Base-by-base conservation (phyloP, 2,888 invertebrate genomes). In the Augiades crinisus region DNA sequence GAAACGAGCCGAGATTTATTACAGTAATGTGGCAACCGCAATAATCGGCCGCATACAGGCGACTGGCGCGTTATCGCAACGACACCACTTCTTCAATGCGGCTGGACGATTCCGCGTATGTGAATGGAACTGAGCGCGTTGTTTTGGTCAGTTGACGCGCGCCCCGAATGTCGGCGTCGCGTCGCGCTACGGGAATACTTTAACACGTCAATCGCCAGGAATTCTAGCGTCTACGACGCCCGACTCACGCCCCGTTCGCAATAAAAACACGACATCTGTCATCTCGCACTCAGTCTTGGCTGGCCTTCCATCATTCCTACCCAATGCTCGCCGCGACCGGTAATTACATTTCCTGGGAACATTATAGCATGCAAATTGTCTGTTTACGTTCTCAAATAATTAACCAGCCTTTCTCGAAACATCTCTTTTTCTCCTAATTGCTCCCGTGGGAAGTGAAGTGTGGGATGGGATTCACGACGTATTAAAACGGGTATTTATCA, bases 51-150 rank as follows among this genome's bases (percentile, higher is more conserved):
- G 86, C 82, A 80, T 77, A 80, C 77, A 81, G 78, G 73, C 81
- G 83, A 88, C 88, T 88, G 87, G 77, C 81, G 72, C 71, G 79
- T 85, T 88, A 87, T 87, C 84, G 79, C 70, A 59, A 65, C 78
- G 72, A 80, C 79, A 81, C 81, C 81, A 83, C 80, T 82, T 80
- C 78, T 82, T 79, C 77, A 78, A 76, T 63, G 67, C 62, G 68
- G 77, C 75, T 74, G 72, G 73, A 75, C 70, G 71, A 78, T 71
- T 74, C 75, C 72, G 72, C 69, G 71, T 74, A 56, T 72, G 77
- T 75, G 80, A 79, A 78, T 78, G 76, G 74, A 70, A 70, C 63
- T 74, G 78, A 67, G 78, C 81, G 73, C 75, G 73, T 72, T 78
- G 81, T 79, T 77, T 78, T 78, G 81, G 78, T 78, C 72, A 75